Conservation (phyloP, 2,797 vertebrate species). For the Gadopsis marmoratus region DNA sequence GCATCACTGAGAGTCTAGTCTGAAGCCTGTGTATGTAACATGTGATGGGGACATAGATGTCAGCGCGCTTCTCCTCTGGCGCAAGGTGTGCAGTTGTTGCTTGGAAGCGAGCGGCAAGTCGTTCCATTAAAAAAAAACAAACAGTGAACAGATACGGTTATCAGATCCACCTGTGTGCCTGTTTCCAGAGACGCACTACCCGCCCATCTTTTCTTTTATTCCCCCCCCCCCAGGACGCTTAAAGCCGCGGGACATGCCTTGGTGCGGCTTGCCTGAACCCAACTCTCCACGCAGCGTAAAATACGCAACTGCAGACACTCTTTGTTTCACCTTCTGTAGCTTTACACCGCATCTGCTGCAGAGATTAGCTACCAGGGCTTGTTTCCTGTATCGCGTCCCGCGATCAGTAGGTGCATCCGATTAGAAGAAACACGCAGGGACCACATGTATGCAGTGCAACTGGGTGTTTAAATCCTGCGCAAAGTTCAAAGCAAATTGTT, state of each 20-base stretch:
- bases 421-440: constrained; percentile 18
- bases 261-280: constrained; percentile 57
- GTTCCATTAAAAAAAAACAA: constrained; percentile 32
- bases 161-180: constrained; percentile 75
- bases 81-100: constrained; percentile 55
- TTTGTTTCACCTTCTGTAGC: constrained; percentile 73
- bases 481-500: constrained; percentile 80
- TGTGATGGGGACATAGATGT: constrained; percentile 22
- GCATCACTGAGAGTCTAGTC: constrained; percentile 8
- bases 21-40: constrained; percentile 23
- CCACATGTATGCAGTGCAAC: constrained; percentile 47
- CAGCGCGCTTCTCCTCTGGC: constrained; percentile 44
- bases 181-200: constrained; percentile 53
- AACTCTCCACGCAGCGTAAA: constrained; percentile 73
- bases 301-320: constrained; percentile 77
- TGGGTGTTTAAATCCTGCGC: constrained; percentile 72
- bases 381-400: constrained; percentile 29
- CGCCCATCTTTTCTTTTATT: constrained; percentile 27
- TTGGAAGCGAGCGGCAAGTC: constrained; percentile 42
- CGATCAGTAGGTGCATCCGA: constrained; percentile 28
- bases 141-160: constrained; percentile 30
- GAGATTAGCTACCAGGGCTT: constrained; percentile 35
- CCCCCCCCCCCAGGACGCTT: constrained; percentile 15
- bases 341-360: constrained; percentile 68
- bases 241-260: constrained; percentile 55